A percentile compares a stretch with the other conserved stretches of the same genome.
Evolutionary conservation across 92 coral and sea anemone genomes (phyloP).

Genomic region (Siderastrea radians): DNA sequence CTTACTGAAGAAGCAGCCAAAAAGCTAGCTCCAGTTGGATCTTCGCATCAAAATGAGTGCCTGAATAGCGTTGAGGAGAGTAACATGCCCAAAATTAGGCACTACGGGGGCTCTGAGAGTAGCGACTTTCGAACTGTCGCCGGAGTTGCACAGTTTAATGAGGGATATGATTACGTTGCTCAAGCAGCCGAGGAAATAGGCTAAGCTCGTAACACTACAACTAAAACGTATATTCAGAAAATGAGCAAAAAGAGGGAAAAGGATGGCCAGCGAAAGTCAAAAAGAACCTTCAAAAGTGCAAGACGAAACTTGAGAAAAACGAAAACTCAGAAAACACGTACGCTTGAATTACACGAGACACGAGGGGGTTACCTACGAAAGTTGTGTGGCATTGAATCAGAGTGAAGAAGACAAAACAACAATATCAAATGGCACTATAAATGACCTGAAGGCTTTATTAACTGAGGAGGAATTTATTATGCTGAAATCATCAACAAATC

Average conservation of each 20-base stretch:
- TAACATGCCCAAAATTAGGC: constrained; percentile 58
- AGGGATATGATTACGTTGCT: constrained; percentile 18
- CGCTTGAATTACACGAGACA: constrained; percentile 14
- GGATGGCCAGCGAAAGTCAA: constrained; percentile 22
- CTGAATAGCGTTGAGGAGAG: constrained; percentile 37
- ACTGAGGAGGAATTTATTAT: constrained; percentile 17
- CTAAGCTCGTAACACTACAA: neutral
- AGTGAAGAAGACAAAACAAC: constrained; percentile 11
- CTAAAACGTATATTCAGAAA: neutral
- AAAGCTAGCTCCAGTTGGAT: constrained; percentile 45
- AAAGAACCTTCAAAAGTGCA: constrained; percentile 5
- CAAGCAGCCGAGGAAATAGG: constrained; percentile 18
- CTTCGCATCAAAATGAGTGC: constrained; percentile 42
- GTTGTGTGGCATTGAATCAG: constrained; percentile 22
- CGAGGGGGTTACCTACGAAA: constrained; percentile 37
- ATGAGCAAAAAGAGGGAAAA: constrained; percentile 21
- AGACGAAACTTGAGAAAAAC: neutral
- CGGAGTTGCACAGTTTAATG: constrained; percentile 45
- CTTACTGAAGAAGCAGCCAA: constrained; percentile 18
- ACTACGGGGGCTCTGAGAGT: constrained; percentile 36
- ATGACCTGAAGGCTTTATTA: constrained; percentile 6
- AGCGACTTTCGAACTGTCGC: constrained; percentile 24
- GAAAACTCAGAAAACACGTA: constrained; percentile 21
- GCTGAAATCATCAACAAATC: too few species aligned
- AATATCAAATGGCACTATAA: constrained; percentile 15